Base-by-base conservation (phyloP, 2,113 vertebrate species). In the Notothenia rossii region DNA sequence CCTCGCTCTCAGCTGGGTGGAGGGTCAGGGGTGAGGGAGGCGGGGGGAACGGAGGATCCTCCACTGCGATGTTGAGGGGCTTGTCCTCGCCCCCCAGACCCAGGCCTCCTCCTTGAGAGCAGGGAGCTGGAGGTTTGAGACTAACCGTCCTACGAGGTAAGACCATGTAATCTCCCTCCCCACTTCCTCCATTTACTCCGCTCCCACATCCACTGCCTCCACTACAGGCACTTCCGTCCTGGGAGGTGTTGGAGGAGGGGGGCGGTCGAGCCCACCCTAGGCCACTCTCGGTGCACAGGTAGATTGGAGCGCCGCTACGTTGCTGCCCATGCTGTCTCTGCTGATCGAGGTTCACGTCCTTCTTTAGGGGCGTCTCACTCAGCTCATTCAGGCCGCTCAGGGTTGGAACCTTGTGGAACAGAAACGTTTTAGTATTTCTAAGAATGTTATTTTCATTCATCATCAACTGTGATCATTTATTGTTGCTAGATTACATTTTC, bases 101-200 rank as follows among this genome's bases (percentile, higher is more conserved):
- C 81, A 93, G 79, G 45, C 92, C 89, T 80, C 88, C 88, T 81
- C 90, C 88, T 72, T 89, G 91, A 48, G 86, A 89, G 67, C 90
- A 89, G 0, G 93, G 33, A 7, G 92, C 95, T 20, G 93, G 91
- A 59, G 96, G 97, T 74, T 99, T 98, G 78, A 99, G 96, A 94
- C 96, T 98, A 91, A 97, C 91, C 80, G 96, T 97, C 93, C 98
- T 94, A 22, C 97, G 95, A 5, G 98, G 98, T 86, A 99, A 95
- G 89, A 99, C 97, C 97, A 98, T 99, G 92, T 99, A 99, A 93
- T 99, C 98, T 74, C 98, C 97, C 93, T 99, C 97, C 0, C 95
- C 89, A 0, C 94, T 94, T 92, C 15, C 95, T 1, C 85, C 80
- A 0, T 88, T 87, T 20, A 40, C 7, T 40, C 36, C 36, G 36